Evolutionary conservation across 2,888 invertebrate genomes (phyloP), one percentile per base, ranked within the genome.

Genomic region (Ophion ventricosus): DNA sequence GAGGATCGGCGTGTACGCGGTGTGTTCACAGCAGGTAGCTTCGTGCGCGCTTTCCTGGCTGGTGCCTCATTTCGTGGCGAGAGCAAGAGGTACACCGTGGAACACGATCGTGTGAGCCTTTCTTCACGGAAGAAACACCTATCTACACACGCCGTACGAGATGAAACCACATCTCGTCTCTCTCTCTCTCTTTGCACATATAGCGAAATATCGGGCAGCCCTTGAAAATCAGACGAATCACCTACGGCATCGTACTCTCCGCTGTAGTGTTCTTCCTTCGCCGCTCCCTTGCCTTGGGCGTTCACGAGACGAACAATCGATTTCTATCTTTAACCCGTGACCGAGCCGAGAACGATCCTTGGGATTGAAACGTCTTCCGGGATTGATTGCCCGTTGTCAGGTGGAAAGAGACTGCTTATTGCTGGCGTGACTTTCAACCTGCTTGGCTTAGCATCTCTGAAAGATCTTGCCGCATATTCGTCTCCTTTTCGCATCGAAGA

Each of bases 341-440:
- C 86, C 87, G 87, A 83, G 74, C 82, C 80, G 84, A 87, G 89
- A 88, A 88, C 86, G 87, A 85, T 87, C 85, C 87, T 86, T 29
- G 85, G 89, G 90, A 92, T 92, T 92, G 90, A 92, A 92, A 90
- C 87, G 91, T 90, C 90, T 87, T 74, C 86, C 70, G 88, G 88
- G 87, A 91, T 87, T 86, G 88, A 91, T 91, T 87, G 86, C 86
- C 80, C 76, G 85, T 84, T 87, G 91, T 91, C 90, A 89, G 87
- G 87, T 75, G 79, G 83, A 89, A 87, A 87, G 86, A 84, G 86
- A 88, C 85, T 87, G 87, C 88, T 90, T 87, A 89, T 88, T 87
- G 87, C 85, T 64, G 59, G 67, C 59, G n/a, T 79, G 76, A 69
- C 79, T 79, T 57, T 43, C 17, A 66, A 25, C 64, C 57, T 26